These are phyloP conservation scores for Dicaeum eximium DNA, from an alignment of 2,113 vertebrate species.

Conservation along the genomic window DNA sequence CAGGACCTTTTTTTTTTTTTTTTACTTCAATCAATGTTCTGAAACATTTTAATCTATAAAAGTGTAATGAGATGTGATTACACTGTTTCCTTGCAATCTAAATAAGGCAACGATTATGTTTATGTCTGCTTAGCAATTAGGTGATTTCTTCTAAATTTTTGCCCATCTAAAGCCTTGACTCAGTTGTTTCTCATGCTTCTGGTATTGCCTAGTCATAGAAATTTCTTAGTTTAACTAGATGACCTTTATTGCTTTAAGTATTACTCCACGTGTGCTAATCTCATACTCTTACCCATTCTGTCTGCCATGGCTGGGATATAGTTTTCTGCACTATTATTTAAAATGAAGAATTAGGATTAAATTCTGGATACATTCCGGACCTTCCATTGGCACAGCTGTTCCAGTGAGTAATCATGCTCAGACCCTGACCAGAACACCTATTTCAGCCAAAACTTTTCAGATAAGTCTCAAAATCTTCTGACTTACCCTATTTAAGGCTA, in stretches of 20 bases:
- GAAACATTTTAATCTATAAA: constrained; percentile 2
- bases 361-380: background rate
- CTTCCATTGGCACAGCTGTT: background rate
- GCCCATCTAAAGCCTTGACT: background rate
- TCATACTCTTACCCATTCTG: background rate
- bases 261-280: background rate
- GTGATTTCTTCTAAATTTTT: background rate
- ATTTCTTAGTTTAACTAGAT: background rate
- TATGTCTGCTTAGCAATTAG: background rate
- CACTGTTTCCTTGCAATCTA: background rate
- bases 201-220: background rate
- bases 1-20: background rate
- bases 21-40: background rate
- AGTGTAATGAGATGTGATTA: background rate
- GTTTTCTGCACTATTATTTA: background rate
- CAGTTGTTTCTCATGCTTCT: background rate
- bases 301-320: background rate
- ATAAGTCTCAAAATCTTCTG: background rate
- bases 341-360: background rate
- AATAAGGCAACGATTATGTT: background rate
- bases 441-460: background rate
- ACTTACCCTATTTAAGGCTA: background rate
- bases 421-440: background rate
- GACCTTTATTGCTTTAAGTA: background rate
- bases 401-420: background rate